Base-by-base conservation (phyloP, 2,113 vertebrate species). In the Hyperopisus bebe region DNA sequence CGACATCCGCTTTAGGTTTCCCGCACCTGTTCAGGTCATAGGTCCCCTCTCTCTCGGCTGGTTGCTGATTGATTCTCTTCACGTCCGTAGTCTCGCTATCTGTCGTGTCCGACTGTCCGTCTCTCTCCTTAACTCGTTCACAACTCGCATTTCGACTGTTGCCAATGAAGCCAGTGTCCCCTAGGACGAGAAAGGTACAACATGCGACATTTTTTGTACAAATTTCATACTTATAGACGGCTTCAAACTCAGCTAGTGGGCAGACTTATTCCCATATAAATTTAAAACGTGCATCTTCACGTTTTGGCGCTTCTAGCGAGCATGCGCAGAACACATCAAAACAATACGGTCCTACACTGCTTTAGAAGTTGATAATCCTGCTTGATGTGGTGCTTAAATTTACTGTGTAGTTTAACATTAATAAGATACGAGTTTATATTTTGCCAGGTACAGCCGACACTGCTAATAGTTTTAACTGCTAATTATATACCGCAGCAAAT, bases 31-130 rank as follows among this genome's bases (percentile, higher is more conserved):
- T 98, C 42, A 96, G 96, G 90, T 98, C 97, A 92, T 97, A 95
- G 94, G 94, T 92, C 87, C 94, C 92, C 6, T 96, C 95, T 90
- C 95, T 95, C 50, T 92, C 90, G 5, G 92, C 91, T 9, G 97
- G 97, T 93, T 98, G 97, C 89, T 97, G 96, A 92, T 97, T 97
- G 94, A 98, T 94, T 91, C 94, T 97, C 88, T 94, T 96, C 70
- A 98, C 91, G n/a, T 97, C 97, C 88, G 97, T 95, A 62, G 96
- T 97, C 91, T 98, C 97, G 5, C 97, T 97, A 91, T 98, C 97
- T 2, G 98, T 98, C 0, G 97, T 98, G 92, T 98, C 97, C 0
- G 97, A 97, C 91, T 97, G 96, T 35, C 97, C 95, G 77, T 97
- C 96, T 89, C 94, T 92, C 88, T 92, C 90, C 13, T 88, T 85